phyloP scores from a whole-genome alignment of 2,888 invertebrate species.

The Allophyes oxyacanthae region DNA sequence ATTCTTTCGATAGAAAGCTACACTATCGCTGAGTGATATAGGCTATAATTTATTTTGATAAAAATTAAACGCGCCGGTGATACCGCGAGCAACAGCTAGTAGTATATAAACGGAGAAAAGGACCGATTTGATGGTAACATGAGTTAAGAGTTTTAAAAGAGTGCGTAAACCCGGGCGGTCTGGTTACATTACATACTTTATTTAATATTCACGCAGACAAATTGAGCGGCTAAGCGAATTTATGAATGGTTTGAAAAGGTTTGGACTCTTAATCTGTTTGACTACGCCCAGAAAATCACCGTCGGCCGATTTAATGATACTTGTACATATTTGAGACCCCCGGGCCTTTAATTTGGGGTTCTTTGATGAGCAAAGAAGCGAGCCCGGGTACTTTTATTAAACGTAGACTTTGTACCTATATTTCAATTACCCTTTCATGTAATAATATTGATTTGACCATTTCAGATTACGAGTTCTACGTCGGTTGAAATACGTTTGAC shows the following conservation, averaged over 20 bases:
- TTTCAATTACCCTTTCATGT: slow-evolving; percentile 28
- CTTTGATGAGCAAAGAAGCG: slow-evolving; percentile 46
- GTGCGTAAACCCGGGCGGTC: slow-evolving; percentile 5
- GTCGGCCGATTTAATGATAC: slow-evolving; percentile 46
- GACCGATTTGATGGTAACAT: slow-evolving; percentile 7
- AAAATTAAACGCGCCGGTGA: no score
- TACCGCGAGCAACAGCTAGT: no score
- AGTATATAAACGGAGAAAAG: slow-evolving; percentile 12
- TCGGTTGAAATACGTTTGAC: no score
- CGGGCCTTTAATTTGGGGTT: slow-evolving; percentile 38
- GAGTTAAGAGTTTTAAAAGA: slow-evolving; percentile 5
- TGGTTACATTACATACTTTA: slow-evolving; percentile 32
- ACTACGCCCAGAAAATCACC: slow-evolving; percentile 52
- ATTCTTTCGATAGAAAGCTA: no score
- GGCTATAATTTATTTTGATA: no score
- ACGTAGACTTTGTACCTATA: slow-evolving; percentile 13
- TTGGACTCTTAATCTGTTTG: slow-evolving; percentile 50
- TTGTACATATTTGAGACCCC: slow-evolving; percentile 42
- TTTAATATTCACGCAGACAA: slow-evolving; percentile 51
- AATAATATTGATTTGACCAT: slow-evolving; percentile 22
- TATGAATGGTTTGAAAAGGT: slow-evolving; percentile 51
- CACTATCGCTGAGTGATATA: no score
- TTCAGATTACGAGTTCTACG: slow-evolving; percentile 5
- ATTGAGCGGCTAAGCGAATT: slow-evolving; percentile 51
- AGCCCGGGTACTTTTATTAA: slow-evolving; percentile 19